Evolutionary conservation across 2,797 vertebrate genomes (phyloP).

Genomic region (Calcarius lapponicus): DNA sequence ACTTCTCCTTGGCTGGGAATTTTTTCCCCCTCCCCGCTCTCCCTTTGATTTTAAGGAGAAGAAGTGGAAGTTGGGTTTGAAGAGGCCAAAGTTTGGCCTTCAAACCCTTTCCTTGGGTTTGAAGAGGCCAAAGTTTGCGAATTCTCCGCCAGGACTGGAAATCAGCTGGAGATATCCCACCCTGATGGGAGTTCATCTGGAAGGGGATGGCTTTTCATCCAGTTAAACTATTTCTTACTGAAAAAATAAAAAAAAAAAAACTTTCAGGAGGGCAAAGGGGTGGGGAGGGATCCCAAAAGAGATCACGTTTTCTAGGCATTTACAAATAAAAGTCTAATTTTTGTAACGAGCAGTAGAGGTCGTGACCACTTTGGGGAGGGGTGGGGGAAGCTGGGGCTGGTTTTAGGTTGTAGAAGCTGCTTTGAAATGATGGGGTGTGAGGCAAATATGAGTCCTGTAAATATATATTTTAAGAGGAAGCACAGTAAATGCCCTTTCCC

Average conservation of each 20-base stretch:
- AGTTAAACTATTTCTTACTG: slow-evolving; percentile 54
- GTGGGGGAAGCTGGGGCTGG: background rate
- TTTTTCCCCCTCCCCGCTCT: accelerated
- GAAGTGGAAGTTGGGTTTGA: background rate
- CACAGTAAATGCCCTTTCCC: background rate
- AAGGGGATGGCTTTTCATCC: slow-evolving; percentile 1
- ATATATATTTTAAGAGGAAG: slow-evolving; percentile 27
- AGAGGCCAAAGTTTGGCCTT: slow-evolving; percentile 35
- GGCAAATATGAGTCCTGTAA: background rate
- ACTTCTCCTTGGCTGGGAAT: background rate
- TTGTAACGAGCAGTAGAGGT: slow-evolving; percentile 58
- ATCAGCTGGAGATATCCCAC: background rate
- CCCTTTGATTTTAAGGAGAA: background rate
- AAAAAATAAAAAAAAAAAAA: background rate
- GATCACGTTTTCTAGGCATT: slow-evolving; percentile 43
- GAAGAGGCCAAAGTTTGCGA: slow-evolving; percentile 40
- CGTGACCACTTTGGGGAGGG: background rate
- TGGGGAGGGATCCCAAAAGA: background rate
- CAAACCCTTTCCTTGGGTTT: background rate
- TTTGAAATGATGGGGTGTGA: slow-evolving; percentile 44
- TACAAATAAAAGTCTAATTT: slow-evolving; percentile 65
- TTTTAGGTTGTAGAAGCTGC: slow-evolving; percentile 3
- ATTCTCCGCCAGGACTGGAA: background rate
- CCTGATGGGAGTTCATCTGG: background rate
- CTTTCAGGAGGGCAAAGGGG: background rate